These are phyloP conservation scores for Drosophila cracens DNA, from an alignment of 2,888 invertebrate species.

Conservation along the genomic window DNA sequence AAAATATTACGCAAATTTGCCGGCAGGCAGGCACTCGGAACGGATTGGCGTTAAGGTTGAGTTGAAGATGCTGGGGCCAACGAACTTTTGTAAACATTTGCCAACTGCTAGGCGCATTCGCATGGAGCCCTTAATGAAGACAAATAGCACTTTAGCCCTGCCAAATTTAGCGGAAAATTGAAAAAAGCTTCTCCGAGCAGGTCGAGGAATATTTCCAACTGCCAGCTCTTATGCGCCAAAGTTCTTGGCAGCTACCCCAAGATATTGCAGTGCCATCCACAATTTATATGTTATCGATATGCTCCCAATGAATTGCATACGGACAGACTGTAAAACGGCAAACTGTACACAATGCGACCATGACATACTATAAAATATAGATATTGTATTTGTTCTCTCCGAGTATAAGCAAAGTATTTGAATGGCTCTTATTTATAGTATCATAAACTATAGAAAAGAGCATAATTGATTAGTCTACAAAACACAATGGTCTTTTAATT, in stretches of 20 bases:
- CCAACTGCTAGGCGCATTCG: constrained; percentile 71
- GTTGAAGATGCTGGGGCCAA: constrained; percentile 35
- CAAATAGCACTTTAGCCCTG: constrained; percentile 81
- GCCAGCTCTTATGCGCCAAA: constrained; percentile 38
- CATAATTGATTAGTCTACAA: constrained; percentile 3
- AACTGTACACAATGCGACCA: constrained; percentile 28
- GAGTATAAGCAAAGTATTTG: constrained; percentile 4
- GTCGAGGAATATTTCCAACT: constrained; percentile 33
- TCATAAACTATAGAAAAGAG: not conserved
- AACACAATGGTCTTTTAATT: not conserved
- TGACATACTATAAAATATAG: constrained; percentile 33
- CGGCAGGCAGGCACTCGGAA: constrained; percentile 8
- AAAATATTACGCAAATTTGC: constrained; percentile 65
- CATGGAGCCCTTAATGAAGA: constrained; percentile 79
- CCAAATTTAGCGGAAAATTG: constrained; percentile 84
- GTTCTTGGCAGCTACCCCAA: constrained; percentile 64
- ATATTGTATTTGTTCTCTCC: constrained; percentile 27
- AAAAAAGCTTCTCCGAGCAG: constrained; percentile 76
- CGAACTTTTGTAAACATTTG: constrained; percentile 63
- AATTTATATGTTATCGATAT: constrained; percentile 73
- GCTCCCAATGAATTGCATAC: constrained; percentile 53
- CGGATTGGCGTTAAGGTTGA: constrained; percentile 19
- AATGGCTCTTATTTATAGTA: constrained; percentile 6
- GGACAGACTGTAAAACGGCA: constrained; percentile 16
- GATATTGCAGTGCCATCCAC: constrained; percentile 67